Base-by-base conservation (phyloP, 2,797 vertebrate genomes). In the Leptatherina wallacei region DNA sequence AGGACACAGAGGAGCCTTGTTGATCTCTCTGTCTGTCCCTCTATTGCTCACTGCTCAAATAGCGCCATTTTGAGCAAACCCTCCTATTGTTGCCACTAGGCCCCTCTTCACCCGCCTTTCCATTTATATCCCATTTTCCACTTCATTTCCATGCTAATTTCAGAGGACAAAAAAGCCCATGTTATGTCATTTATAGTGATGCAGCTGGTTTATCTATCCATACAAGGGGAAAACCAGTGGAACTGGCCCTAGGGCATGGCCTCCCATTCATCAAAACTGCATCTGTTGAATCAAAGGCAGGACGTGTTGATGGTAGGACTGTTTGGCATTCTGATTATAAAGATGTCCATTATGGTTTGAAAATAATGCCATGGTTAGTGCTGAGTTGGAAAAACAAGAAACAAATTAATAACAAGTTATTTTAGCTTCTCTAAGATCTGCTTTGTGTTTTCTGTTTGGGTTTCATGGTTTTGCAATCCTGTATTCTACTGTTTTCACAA, bases 71-170 rank as follows among this genome's bases (percentile, higher is more conserved):
- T 91, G 89, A 93, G 88, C 87, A 86, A 88, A 91, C 87, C 69
- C 85, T 77, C 82, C 89, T 82, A 92, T 93, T 93, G 93, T 92
- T 86, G 72, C 75, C 75, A 71, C 75, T 78, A 60, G 73, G 57
- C 79, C 73, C 78, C 83, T 86, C 84, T 86, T 86, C 85, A 88
- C 79, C 84, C 90, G 85, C 90, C 90, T 92, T 91, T 90, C 87
- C 90, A 93, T 93, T 93, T 93, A 93, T 90, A 92, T 81, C 87
- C 88, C 71, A 78, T 92, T 91, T 94, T 92, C 89, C 88, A 87
- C 80, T 83, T 91, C 77, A 92, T 92, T 93, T 90, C 90, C 89
- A 93, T 93, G 91, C 91, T 92, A 93, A 93, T 94, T 93, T 86
- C 59, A 72, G 61, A 55, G 79, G 67, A 84, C 67, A 90, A 86